phyloP scores from a whole-genome alignment of 2,797 vertebrate genomes.

The Micromesistius poutassou region DNA sequence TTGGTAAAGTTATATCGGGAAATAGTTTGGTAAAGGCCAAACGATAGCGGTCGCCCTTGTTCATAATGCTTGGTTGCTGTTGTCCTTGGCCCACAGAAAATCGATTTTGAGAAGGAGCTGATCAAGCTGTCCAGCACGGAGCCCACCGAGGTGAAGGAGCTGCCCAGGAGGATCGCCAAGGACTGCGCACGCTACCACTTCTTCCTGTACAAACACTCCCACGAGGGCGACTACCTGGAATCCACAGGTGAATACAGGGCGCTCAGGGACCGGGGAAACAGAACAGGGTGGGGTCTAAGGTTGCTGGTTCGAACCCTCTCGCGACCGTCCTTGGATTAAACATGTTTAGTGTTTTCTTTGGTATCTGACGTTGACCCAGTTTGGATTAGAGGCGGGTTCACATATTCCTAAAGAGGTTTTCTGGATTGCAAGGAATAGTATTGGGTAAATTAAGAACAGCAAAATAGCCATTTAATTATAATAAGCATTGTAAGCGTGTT shows the following conservation, averaged over 20 bases:
- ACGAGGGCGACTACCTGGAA: constrained; percentile 95
- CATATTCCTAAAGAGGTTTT: too few relatives aligned
- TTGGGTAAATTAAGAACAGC: too few relatives aligned
- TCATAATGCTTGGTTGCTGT: neutral
- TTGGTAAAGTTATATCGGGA: too few relatives aligned
- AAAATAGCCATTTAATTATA: too few relatives aligned
- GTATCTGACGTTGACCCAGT: too few relatives aligned
- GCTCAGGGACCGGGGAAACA: neutral
- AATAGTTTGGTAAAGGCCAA: neutral
- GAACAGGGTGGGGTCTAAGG: too few relatives aligned
- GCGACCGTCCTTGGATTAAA: too few relatives aligned
- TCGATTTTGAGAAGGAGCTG: constrained; percentile 87
- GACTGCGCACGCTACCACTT: constrained; percentile 94
- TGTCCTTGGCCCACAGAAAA: constrained; percentile 74
- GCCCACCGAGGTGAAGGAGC: constrained; percentile 88
- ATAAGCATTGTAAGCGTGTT: too few relatives aligned
- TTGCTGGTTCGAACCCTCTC: neutral
- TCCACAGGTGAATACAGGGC: constrained; percentile 80
- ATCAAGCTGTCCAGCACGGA: constrained; percentile 87
- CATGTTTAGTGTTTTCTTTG: too few relatives aligned
- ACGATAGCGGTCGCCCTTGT: neutral
- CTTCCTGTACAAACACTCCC: constrained; percentile 95
- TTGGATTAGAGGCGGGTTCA: too few relatives aligned
- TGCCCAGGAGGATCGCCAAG: constrained; percentile 91
- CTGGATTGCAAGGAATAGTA: too few relatives aligned